Percentiles rank a stretch among this genome's conserved stretches.
These are phyloP conservation scores for Andrena flavipes DNA, from an alignment of 2,888 invertebrate genomes.

Conservation along the genomic window DNA sequence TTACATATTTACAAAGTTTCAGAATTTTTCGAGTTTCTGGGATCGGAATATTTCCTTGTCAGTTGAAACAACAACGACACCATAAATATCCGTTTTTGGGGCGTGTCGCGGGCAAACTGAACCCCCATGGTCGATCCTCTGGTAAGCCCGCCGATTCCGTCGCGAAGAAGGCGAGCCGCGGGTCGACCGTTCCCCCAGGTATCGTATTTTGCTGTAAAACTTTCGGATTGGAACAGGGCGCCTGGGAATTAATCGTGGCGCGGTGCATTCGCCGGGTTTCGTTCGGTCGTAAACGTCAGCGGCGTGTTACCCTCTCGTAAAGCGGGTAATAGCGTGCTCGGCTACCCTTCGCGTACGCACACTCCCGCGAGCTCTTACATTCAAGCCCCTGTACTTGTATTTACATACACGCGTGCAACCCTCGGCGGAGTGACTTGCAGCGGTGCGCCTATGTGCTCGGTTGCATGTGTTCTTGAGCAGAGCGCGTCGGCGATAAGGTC, in stretches of 20 bases:
- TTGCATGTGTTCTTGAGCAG: slow-evolving; percentile 30
- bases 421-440: slow-evolving; percentile 33
- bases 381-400: slow-evolving; percentile 30
- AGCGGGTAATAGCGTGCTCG: slow-evolving; percentile 52
- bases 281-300: slow-evolving; percentile 69
- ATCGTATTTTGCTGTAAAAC: slow-evolving; percentile 65
- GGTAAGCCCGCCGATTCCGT: slow-evolving; percentile 10
- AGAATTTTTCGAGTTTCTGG: no score
- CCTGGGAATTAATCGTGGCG: slow-evolving; percentile 65
- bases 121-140: neutral
- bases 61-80: no score
- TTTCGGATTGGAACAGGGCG: slow-evolving; percentile 61
- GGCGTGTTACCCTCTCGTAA: slow-evolving; percentile 53
- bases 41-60: no score
- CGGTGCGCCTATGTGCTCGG: slow-evolving; percentile 31
- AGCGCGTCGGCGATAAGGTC: slow-evolving; percentile 61
- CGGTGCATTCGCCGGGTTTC: slow-evolving; percentile 56
- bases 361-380: neutral
- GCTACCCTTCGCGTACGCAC: neutral
- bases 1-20: no score
- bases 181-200: slow-evolving; percentile 20
- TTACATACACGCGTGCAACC: slow-evolving; percentile 42
- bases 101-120: neutral
- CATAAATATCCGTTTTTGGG: slow-evolving; percentile 32
- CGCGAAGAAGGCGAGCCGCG: slow-evolving; percentile 5